Evolutionary conservation across 1,140 invertebrate species (phyloP).

Genomic region (Apis dorsata): DNA sequence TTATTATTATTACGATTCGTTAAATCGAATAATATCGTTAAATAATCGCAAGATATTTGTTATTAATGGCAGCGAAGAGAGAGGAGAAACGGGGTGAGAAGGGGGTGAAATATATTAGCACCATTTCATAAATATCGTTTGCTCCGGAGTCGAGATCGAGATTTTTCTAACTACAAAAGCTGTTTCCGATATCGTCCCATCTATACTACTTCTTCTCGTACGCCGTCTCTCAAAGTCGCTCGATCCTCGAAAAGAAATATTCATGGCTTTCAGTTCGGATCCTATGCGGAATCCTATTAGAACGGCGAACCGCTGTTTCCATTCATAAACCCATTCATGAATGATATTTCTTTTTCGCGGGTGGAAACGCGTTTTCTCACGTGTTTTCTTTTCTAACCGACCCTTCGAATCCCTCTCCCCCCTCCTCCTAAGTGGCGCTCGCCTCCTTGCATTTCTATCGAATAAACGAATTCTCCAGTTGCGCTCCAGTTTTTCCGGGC

Average conservation of each 20-base stretch:
- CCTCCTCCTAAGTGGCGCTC: no score
- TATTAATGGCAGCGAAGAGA: constrained; percentile 26
- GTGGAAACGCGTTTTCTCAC: not conserved
- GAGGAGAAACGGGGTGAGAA: not conserved
- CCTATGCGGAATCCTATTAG: constrained; percentile 29
- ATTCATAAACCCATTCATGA: constrained; percentile 29
- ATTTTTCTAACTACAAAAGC: not conserved
- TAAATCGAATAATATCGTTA: constrained; percentile 16
- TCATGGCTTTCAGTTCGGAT: not conserved
- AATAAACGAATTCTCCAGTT: constrained; percentile 48
- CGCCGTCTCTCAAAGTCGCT: not conserved
- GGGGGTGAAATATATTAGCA: constrained; percentile 25
- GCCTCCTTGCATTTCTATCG: constrained; percentile 45
- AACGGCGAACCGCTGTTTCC: constrained; percentile 22
- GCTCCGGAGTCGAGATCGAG: not conserved
- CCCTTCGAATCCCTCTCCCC: not conserved
- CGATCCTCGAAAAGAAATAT: constrained; percentile 5
- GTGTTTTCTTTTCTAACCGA: not conserved
- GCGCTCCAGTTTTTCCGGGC: constrained; percentile 29
- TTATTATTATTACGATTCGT: constrained; percentile 33
- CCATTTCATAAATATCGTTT: constrained; percentile 20
- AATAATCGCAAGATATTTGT: constrained; percentile 44
- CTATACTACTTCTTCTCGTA: not conserved
- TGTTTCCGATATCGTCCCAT: not conserved
- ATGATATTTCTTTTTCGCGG: constrained; percentile 27